These are phyloP conservation scores for Drosophila trapezifrons DNA, from an alignment of 1,140 invertebrate species.

Conservation along the genomic window DNA sequence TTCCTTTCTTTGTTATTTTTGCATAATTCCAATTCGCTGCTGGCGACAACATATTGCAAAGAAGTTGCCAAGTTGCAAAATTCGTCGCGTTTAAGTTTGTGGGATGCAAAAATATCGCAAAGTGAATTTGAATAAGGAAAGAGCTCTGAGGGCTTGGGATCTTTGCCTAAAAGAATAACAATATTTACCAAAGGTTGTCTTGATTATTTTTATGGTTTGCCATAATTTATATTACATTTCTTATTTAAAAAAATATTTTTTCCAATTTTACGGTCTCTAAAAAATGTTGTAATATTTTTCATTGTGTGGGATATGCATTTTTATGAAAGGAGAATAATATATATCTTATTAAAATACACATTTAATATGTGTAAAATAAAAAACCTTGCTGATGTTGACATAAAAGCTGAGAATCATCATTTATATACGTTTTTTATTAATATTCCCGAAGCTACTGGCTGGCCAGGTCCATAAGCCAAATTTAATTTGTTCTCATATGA, in stretches of 20 bases:
- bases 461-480: conserved; percentile 65
- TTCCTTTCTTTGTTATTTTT: conserved; percentile 70
- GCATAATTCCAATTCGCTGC: conserved; percentile 71
- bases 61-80: conserved; percentile 43
- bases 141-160: neutral
- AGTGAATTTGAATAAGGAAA: conserved; percentile 10
- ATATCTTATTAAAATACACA: neutral
- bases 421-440: conserved; percentile 7
- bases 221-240: too few species aligned
- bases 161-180: neutral
- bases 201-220: neutral
- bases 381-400: conserved; percentile 6
- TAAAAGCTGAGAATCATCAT: conserved; percentile 24
- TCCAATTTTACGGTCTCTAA: neutral
- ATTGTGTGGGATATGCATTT: neutral
- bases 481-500: conserved; percentile 78
- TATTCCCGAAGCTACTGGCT: conserved; percentile 18
- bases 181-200: neutral
- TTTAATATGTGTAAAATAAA: neutral
- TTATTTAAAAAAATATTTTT: too few species aligned
- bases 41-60: conserved; percentile 74
- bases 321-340: too few species aligned
- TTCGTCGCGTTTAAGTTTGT: conserved; percentile 29
- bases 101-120: conserved; percentile 12
- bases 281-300: neutral